A percentile compares a stretch with the other conserved stretches of the same genome.
These are phyloP conservation scores for Xylocopa sonorina DNA, from an alignment of 1,140 invertebrate genomes.

Conservation along the genomic window DNA sequence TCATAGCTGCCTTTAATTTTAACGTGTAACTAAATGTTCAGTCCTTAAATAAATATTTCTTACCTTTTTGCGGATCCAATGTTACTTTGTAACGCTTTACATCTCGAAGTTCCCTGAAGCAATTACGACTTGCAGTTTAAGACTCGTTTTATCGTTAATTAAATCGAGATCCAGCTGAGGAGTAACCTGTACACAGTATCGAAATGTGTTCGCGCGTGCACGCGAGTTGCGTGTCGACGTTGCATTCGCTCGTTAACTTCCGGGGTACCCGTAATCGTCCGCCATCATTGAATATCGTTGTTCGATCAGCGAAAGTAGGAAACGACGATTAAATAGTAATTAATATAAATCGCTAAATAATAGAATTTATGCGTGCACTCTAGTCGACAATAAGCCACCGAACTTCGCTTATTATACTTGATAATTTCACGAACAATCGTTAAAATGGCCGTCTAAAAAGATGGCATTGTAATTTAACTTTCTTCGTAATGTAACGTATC, in stretches of 20 bases:
- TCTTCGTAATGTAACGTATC: no score
- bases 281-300: constrained; percentile 17
- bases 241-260: constrained; percentile 51
- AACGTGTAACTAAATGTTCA: no score
- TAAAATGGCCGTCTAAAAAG: no score
- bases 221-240: constrained; percentile 19
- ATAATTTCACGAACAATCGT: no score
- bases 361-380: no score
- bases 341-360: no score
- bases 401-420: no score
- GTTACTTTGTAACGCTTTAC: background rate
- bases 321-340: no score
- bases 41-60: no score
- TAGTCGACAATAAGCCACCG: no score
- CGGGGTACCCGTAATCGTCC: constrained; percentile 24
- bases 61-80: background rate
- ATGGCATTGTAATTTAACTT: no score
- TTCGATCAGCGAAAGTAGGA: background rate
- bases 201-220: constrained; percentile 11
- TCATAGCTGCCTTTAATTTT: no score
- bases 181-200: constrained; percentile 2
- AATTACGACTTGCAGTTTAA: constrained; percentile 57
- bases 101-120: background rate
- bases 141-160: constrained; percentile 46
- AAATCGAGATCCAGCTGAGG: constrained; percentile 45